Evolutionary conservation across 2,113 vertebrate genomes (phyloP), one percentile per base, ranked within the genome.

Genomic region (Indicator maculatus): DNA sequence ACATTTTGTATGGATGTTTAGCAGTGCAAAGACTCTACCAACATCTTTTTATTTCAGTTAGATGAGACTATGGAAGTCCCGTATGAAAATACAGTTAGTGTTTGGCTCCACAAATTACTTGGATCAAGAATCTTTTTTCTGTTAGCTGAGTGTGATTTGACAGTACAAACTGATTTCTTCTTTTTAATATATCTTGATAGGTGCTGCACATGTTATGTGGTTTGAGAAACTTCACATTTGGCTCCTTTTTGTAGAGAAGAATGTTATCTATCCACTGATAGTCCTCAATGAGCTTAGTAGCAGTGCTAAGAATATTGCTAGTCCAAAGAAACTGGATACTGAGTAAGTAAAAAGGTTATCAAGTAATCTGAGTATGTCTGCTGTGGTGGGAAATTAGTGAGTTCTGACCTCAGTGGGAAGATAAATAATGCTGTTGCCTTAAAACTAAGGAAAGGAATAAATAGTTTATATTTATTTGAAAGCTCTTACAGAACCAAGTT

Each of bases 131-230:
- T 63, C 28, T 20, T 47, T 31, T 41, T 83, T 78, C 36, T 82
- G 17, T 92, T 76, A 76, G 13, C 24, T 30, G 53, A 23, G 50
- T 78, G 86, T 83, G 9, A 89, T 65, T 76, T 52, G 12, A 33
- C 38, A 80, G 30, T 72, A 19, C 76, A 8, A 78, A 87, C 56
- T 95, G 33, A 71, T 87, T 70, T 77, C 55, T 79, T 88, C 52
- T 92, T 93, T 89, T 77, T 64, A 15, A 89, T 95, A 0, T 83
- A 16, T 71, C 70, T 86, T 95, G 8, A 60, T 97, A 99, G 99
- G 98, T 96, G 99, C 99, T 16, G 99, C 99, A 23, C 99, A 99
- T 55, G 98, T 99, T 87, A 99, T 99, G 99, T 99, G 99, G 99
- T 99, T 99, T 96, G 99, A 99, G 92, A 99, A 99, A 95, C 98